A percentile compares a stretch with the other conserved stretches of the same genome.
Conservation (phyloP, 2,113 vertebrate species). For the Pelecanus crispus region DNA sequence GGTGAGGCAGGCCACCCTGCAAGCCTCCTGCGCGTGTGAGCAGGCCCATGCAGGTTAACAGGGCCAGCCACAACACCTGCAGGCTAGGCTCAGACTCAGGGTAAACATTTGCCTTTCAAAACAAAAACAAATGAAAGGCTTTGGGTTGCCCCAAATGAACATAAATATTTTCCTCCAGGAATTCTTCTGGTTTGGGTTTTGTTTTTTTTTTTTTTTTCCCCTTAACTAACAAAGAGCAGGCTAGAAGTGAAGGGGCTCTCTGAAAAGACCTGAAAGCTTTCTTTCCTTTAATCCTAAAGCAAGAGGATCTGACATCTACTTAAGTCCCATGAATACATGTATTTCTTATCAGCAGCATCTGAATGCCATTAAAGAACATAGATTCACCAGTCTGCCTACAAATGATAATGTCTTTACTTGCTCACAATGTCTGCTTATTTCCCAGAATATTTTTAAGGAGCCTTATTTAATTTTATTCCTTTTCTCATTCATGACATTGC, state of each 20-base stretch:
- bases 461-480: not conserved
- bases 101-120: slow-evolving; percentile 4
- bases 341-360: not conserved
- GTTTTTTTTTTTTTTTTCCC: not conserved
- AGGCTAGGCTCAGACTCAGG: not conserved
- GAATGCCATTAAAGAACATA: not conserved
- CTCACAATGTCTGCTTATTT: not conserved
- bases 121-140: slow-evolving; percentile 20
- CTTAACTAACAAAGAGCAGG: not conserved
- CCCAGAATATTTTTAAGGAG: not conserved
- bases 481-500: not conserved
- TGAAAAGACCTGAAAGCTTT: not conserved
- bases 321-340: not conserved
- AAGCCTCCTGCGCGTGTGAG: accelerated
- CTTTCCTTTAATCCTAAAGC: not conserved
- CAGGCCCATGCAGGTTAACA: not conserved
- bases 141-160: not conserved
- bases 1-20: not conserved
- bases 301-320: not conserved
- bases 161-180: slow-evolving; percentile 8
- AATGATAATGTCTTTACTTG: not conserved
- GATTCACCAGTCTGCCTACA: not conserved
- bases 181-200: not conserved
- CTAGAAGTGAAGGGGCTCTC: not conserved
- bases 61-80: not conserved